A percentile compares a stretch with the other conserved stretches of the same genome.
These are phyloP conservation scores for Geotrupes spiniger DNA, from an alignment of 2,888 invertebrate genomes.

Conservation along the genomic window DNA sequence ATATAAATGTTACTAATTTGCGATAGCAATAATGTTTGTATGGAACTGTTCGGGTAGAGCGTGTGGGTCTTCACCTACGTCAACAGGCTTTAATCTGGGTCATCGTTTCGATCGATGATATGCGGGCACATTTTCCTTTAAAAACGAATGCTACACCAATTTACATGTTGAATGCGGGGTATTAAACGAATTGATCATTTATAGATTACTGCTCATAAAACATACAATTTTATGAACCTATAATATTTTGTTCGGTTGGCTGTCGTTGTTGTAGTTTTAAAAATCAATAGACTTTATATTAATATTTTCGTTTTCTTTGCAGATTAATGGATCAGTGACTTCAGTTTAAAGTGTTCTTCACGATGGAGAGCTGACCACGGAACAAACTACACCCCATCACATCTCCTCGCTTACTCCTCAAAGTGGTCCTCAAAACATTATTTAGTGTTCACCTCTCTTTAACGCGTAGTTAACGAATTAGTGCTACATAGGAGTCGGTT, in stretches of 20 bases:
- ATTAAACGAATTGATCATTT: too few species aligned
- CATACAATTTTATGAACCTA: too few species aligned
- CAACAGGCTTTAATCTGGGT: conserved; percentile 8
- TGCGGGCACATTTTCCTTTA: conserved; percentile 12
- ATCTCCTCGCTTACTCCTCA: background rate
- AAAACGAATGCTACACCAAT: conserved; percentile 4
- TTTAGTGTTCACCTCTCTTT: background rate
- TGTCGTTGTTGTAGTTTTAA: too few species aligned
- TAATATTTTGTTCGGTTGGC: too few species aligned
- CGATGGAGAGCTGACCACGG: conserved; percentile 5
- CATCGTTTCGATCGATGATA: conserved; percentile 11
- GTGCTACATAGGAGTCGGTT: background rate
- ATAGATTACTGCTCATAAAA: too few species aligned
- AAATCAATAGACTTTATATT: too few species aligned
- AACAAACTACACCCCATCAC: conserved; percentile 2
- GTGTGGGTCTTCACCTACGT: conserved; percentile 12
- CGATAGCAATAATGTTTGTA: conserved; percentile 9
- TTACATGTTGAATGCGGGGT: conserved; percentile 1
- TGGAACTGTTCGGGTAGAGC: conserved; percentile 1
- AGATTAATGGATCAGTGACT: conserved; percentile 3
- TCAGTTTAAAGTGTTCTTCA: background rate
- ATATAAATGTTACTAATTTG: too few species aligned
- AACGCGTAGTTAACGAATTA: conserved; percentile 1
- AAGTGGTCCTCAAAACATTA: conserved; percentile 3
- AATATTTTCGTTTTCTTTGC: background rate